Percentiles rank a stretch among this genome's conserved stretches.
phyloP scores from a whole-genome alignment of 2,888 invertebrate species.

The Thera britannica region DNA sequence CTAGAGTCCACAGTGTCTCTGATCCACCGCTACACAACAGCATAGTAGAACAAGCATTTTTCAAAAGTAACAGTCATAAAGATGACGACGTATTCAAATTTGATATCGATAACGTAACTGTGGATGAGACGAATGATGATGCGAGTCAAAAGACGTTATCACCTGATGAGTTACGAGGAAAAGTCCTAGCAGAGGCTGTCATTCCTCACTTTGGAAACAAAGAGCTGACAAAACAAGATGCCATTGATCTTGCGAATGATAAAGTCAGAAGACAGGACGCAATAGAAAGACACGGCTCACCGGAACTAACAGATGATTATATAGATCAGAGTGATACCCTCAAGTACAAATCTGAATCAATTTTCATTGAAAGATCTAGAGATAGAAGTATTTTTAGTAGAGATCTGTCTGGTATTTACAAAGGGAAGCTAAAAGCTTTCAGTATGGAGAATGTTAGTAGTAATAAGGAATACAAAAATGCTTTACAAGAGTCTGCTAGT shows the following conservation, averaged over 20 bases:
- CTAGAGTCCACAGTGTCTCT: constrained; percentile 72
- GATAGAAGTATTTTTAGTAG: constrained; percentile 61
- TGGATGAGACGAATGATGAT: constrained; percentile 71
- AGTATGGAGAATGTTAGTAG: constrained; percentile 73
- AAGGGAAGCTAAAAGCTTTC: constrained; percentile 76
- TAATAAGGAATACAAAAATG: constrained; percentile 60
- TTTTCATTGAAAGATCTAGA: constrained; percentile 46
- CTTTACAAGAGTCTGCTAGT: constrained; percentile 73
- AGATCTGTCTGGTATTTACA: constrained; percentile 63
- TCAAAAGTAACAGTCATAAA: constrained; percentile 53
- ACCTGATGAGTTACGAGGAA: constrained; percentile 44
- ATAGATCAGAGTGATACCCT: constrained; percentile 50
- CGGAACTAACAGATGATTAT: constrained; percentile 44
- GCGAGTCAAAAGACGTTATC: constrained; percentile 46
- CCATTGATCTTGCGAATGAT: constrained; percentile 57
- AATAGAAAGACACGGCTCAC: constrained; percentile 46
- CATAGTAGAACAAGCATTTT: constrained; percentile 73
- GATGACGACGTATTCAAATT: constrained; percentile 53
- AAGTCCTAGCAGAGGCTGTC: constrained; percentile 49
- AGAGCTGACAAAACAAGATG: constrained; percentile 68
- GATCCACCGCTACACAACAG: constrained; percentile 61
- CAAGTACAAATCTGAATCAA: constrained; percentile 60
- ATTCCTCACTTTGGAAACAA: constrained; percentile 58
- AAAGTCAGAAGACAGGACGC: constrained; percentile 57
- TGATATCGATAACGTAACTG: constrained; percentile 67